Evolutionary conservation across 1,140 invertebrate species (phyloP), one percentile per base, ranked within the genome.

Genomic region (Drosophila paulistorum): DNA sequence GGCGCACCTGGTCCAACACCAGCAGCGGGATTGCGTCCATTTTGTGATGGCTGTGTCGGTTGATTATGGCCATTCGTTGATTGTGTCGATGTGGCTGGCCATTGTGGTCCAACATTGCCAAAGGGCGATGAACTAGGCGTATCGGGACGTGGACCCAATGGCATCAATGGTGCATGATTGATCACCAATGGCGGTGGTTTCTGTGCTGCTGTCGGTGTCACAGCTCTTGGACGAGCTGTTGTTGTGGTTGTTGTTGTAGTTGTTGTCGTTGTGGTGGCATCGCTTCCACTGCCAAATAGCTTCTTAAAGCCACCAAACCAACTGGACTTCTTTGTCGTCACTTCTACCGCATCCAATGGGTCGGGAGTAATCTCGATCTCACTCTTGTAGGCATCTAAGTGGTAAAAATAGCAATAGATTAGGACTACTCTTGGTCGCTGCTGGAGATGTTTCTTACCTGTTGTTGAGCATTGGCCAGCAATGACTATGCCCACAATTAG

Each of bases 221-320:
- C 66, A 7, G 51, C 68, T 13, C 57, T 48, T 1, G 74, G 54
- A 10, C 17, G 54, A 10, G 68, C 71, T 0, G 83, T 75, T 5
- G 75, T 65, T 0, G 73, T 66, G 0, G 73, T 65, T 10, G 72
- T 65, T 1, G 55, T 75, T 0, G 68, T 33, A 3, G 67, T 72
- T 4, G 71, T 76, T 0, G 90, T 69, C 0, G 75, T 71, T 0
- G 68, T 70, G 13, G 58, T 76, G 5, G 74, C 69, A 13, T 76
- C 70, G 11, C 65, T 67, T 9, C 71, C 71, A 55, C 81, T 66
- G 60, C 77, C 72, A 30, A 77, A 79, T 58, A 90, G 68, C 65
- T 80, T 78, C 51, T 81, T 77, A 42, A 87, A 79, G 37, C 90
- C 86, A 35, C 90, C 82, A 23, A 92, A 92, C 78, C 86, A 92